Base-by-base conservation (phyloP, 2,797 vertebrate species). In the Arrhamphus sclerolepis region DNA sequence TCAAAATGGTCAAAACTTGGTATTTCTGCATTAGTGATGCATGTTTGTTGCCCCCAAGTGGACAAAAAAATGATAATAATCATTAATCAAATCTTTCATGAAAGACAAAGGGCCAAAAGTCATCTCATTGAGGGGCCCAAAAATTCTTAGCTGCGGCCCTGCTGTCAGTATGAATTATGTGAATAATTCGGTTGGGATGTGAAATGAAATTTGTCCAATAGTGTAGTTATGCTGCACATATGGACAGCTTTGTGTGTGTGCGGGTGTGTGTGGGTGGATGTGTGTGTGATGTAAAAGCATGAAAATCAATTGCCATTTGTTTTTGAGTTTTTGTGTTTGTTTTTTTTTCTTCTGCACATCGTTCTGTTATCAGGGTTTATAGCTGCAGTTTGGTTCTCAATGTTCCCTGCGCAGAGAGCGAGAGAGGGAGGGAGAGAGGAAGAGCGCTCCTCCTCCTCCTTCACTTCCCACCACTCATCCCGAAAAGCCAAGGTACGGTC, bases 391-490 rank as follows among this genome's bases (percentile, higher is more conserved):
- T 63, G 29, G 46, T 63, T 65, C 65, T 54, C 58, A 46, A 46
- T 52, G 44, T 58, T 59, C 55, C 62, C 68, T 86, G 77, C 75
- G 65, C 63, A 58, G 59, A 70, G 61, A 65, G 68, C 55, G 62
- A 64, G 56, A 43, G 49, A 61, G 73, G 41, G 63, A 70, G 65
- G 56, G 74, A 50, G 59, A 16, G 71, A 40, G 75, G 56, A 72
- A 34, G 56, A 18, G 70, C 39, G 59, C 64, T 29, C 53, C 66
- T 56, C 52, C 64, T 72, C 62, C 70, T 74, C 49, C 65, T 26
- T 51, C 59, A 78, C 76, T 49, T 77, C 62, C 28, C 64, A 74
- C 46, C 79, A 75, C 75, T 85, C 81, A 75, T 76, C 74, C 75
- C 22, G 56, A 66, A 55, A 57, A 78, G 74, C 79, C 63, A 62